These are phyloP conservation scores for Turritopsis rubra DNA, from an alignment of 30 jellyfish, hydroid and myxozoan genomes.

Conservation along the genomic window DNA sequence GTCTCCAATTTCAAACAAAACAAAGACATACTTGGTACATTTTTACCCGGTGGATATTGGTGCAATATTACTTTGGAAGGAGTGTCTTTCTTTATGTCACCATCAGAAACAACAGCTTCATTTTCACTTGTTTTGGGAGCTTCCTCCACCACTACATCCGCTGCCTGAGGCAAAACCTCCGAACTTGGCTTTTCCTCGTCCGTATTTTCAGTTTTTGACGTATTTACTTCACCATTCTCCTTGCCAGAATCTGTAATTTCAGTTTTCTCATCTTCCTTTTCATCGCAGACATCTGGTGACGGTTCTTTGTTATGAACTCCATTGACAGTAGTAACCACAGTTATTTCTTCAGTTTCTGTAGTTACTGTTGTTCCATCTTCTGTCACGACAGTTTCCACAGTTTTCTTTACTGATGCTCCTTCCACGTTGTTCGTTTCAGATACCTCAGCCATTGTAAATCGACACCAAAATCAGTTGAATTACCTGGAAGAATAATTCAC, in stretches of 20 bases:
- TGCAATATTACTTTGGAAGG: conserved; percentile 80
- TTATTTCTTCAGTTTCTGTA: background rate
- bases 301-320: background rate
- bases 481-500: background rate
- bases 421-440: background rate
- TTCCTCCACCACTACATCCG: background rate
- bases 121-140: background rate
- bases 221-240: background rate
- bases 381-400: conserved; percentile 1
- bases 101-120: conserved; percentile 10
- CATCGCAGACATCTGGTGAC: background rate
- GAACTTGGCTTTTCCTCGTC: background rate
- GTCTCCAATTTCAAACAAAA: conserved; percentile 92
- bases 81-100: conserved; percentile 64
- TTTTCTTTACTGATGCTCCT: conserved; percentile 1
- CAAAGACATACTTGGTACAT: conserved; percentile 63
- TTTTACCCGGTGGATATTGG: conserved; percentile 84
- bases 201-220: background rate
- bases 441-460: background rate
- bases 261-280: background rate
- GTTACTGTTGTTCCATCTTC: conserved; percentile 17
- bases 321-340: conserved; percentile 2
- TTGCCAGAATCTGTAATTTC: background rate
- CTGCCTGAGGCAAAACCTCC: background rate
- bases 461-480: background rate